Conservation (phyloP, 2,888 invertebrate species). For the Frankliniella fusca region DNA sequence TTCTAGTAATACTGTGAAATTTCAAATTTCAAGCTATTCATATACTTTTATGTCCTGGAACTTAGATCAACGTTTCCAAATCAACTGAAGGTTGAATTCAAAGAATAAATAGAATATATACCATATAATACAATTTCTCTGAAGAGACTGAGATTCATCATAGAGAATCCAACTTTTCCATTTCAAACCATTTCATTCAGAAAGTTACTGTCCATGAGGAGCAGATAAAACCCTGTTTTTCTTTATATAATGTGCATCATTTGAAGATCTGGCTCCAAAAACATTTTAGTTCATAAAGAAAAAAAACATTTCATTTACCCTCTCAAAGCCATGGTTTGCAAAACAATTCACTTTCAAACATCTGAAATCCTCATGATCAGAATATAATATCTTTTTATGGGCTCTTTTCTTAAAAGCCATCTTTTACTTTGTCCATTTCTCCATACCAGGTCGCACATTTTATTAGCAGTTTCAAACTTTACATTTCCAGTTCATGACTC, state of each 20-base stretch:
- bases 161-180: not conserved
- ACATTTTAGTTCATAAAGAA: too few species aligned
- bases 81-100: not conserved
- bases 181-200: not conserved
- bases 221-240: not conserved
- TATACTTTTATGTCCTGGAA: not conserved
- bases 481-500: not conserved
- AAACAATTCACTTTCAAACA: too few species aligned
- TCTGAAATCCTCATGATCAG: too few species aligned
- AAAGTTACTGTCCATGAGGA: not conserved
- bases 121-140: not conserved
- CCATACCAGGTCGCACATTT: too few species aligned
- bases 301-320: too few species aligned
- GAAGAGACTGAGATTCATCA: not conserved
- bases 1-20: conserved; percentile 23
- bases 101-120: conserved; percentile 1
- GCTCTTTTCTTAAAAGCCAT: too few species aligned
- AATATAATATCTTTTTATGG: too few species aligned
- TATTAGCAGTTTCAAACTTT: too few species aligned
- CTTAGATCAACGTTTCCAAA: not conserved
- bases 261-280: too few species aligned
- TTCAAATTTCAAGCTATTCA: conserved; percentile 2
- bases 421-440: too few species aligned
- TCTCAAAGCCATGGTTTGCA: too few species aligned
- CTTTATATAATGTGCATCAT: not conserved